Evolutionary conservation across 2,113 vertebrate genomes (phyloP), one percentile per base, ranked within the genome.

Genomic region (Colistium nudipinnis): DNA sequence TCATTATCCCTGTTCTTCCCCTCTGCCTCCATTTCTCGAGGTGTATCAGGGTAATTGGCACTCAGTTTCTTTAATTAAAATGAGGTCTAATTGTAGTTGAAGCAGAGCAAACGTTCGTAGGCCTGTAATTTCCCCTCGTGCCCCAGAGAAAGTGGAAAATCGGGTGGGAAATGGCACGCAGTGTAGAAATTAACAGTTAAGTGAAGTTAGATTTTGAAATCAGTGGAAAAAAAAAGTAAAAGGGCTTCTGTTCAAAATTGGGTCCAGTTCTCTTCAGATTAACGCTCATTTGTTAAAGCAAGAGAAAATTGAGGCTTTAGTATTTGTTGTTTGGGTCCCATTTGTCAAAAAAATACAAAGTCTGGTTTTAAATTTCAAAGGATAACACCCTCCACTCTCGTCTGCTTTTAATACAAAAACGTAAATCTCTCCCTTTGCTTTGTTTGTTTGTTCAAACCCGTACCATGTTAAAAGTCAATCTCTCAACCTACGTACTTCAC

Each of bases 31-130:
- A 54, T 80, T 82, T 81, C 63, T 66, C 77, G 68, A 45, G 82
- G 81, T 84, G 55, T 74, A 45, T 44, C 41, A 64, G 67, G 74
- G 78, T 93, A 92, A 92, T 92, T 90, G 90, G 77, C 60, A 82
- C 88, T 84, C 76, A 85, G 81, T 88, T 85, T 87, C 87, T 83
- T 91, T 90, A 91, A 91, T 92, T 92, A 90, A 84, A 89, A 87
- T 80, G 64, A 81, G 82, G 70, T 81, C 80, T 91, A 93, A 92
- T 93, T 92, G 89, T 41, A 44, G 60, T 54, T 27, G 43, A 61
- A 78, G 70, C 54, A 48, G 78, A 70, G 84, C 80, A 76, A 88
- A 86, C 38, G 77, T 69, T 81, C 73, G 30, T 74, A 68, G 82
- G 75, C 82, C 91, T 90, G 52, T 89, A 89, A 91, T 92, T 93